These are phyloP conservation scores for Antrozous pallidus DNA, from an alignment of 2,797 vertebrate species.

Conservation along the genomic window DNA sequence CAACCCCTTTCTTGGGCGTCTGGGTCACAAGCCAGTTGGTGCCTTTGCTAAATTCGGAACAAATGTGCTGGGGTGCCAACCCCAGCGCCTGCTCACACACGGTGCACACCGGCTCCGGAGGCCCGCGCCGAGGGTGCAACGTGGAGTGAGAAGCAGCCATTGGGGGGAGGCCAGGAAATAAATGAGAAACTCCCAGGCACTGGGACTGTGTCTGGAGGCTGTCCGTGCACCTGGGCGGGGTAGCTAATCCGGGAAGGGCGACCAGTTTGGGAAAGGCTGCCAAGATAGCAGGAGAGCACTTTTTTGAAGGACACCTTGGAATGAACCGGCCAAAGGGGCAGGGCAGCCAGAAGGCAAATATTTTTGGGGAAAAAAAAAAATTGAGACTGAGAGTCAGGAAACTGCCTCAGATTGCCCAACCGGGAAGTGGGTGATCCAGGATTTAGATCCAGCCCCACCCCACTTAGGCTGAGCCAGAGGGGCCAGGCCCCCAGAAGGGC, in stretches of 20 bases:
- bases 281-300: neutral
- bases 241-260: neutral
- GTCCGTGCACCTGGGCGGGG: neutral
- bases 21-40: neutral
- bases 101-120: neutral
- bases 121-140: neutral
- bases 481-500: neutral
- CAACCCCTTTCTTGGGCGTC: neutral
- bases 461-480: neutral
- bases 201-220: neutral
- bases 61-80: neutral
- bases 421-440: neutral
- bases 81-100: neutral
- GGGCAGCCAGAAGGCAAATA: neutral
- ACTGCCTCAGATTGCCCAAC: neutral
- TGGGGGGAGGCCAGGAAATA: neutral
- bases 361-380: conserved; percentile 52
- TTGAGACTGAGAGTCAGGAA: conserved; percentile 53
- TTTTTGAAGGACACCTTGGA: conserved; percentile 17
- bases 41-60: neutral
- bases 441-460: neutral
- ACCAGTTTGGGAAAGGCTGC: neutral
- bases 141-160: neutral
- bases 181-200: conserved; percentile 31
- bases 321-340: neutral